Evolutionary conservation across 2,797 vertebrate genomes (phyloP), one percentile per base, ranked within the genome.

Genomic region (Spinus olivaceus): DNA sequence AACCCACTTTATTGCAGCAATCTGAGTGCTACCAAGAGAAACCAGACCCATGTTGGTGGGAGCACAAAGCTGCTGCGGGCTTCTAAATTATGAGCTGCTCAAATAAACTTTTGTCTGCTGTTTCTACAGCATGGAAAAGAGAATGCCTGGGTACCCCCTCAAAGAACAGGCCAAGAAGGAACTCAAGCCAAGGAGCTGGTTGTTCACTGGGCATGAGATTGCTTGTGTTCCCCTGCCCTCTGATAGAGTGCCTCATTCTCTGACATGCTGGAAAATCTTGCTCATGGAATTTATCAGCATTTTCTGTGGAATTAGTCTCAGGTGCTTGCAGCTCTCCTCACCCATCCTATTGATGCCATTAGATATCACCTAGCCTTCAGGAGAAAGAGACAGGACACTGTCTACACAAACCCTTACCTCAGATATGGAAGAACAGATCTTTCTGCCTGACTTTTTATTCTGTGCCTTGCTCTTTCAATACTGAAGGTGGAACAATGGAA

Each of bases 191-290:
- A 27, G 41, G 39, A 81, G 16, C 27, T 57, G 17, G 10, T 9
- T 81, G 59, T 5, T 25, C 3, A 3, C 20, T 19, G 20, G 11
- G 7, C 47, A 37, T 10, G 64, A 79, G 49, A 39, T 6, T 51
- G 22, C 2, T 20, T 39, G 37, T 0, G 0, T 37, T 23, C 18
- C 6, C 20, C 25, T 64, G 32, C 25, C 16, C 17, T 27, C 35
- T 33, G 30, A 51, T 8, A 39, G 18, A 3, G 3, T 47, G 41
- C 14, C 11, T 22, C 22, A 44, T 35, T 37, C 41, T 47, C 10
- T 60, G 59, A 64, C n/a, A 6, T 2, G 11, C 0, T 33, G n/a
- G 23, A 61, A 84, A 81, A 81, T 24, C 9, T 33, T 59, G 6
- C 18, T 81, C 15, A 56, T 5, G 21, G 14, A 46, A 27, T 79